Evolutionary conservation across 2,888 invertebrate species (phyloP).

Genomic region (Laothoe populi): DNA sequence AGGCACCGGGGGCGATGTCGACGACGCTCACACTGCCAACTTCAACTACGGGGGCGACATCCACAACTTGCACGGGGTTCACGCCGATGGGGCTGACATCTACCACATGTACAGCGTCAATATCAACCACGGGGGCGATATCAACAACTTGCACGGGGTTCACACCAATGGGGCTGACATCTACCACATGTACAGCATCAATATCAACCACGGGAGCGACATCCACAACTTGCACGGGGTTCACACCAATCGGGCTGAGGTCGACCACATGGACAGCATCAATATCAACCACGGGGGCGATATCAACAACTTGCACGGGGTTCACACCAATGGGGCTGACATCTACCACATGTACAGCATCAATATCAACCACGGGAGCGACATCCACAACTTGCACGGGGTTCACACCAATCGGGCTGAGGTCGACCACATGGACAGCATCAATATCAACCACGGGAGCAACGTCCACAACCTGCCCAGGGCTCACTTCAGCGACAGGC

Average conservation of each 20-base stretch:
- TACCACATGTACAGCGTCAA: too few relatives aligned
- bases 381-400: constrained; percentile 29
- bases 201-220: not conserved
- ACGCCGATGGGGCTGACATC: too few relatives aligned
- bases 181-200: too few relatives aligned
- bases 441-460: not conserved
- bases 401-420: too few relatives aligned
- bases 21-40: too few relatives aligned
- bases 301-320: too few relatives aligned
- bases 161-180: not conserved
- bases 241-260: too few relatives aligned
- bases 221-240: not conserved
- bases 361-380: constrained; percentile 30
- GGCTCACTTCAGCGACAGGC: too few relatives aligned
- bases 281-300: too few relatives aligned
- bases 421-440: too few relatives aligned
- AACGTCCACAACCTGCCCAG: not conserved
- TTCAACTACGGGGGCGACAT: not conserved
- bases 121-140: constrained; percentile 18
- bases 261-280: too few relatives aligned
- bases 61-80: too few relatives aligned
- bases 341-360: not conserved
- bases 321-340: not conserved
- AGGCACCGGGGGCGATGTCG: not conserved
- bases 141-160: constrained; percentile 25